A percentile compares a stretch with the other conserved stretches of the same genome.
Conservation (phyloP, 2,797 vertebrate genomes). For the Cirrhinus molitorella region DNA sequence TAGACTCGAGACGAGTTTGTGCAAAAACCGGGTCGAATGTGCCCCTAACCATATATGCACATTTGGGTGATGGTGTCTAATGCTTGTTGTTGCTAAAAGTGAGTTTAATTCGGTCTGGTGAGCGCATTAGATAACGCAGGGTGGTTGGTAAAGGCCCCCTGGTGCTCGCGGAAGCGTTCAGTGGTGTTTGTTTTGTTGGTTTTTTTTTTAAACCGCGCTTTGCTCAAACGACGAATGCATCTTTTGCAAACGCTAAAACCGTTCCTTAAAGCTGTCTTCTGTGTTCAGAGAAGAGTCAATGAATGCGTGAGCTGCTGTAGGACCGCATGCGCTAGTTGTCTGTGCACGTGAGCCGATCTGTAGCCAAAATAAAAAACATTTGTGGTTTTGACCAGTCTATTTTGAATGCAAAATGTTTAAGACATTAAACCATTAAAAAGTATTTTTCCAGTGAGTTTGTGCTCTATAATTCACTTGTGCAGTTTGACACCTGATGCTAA, state of each 20-base stretch:
- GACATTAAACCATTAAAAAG: too few relatives aligned
- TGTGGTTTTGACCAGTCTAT: neutral
- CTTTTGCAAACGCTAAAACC: neutral
- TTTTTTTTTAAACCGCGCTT: neutral
- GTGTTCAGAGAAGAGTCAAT: neutral
- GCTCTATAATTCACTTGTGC: neutral
- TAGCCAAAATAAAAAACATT: slow-evolving; percentile 34
- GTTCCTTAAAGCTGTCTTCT: neutral
- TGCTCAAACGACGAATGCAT: neutral
- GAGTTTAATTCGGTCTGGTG: neutral
- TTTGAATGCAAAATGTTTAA: neutral
- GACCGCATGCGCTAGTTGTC: slow-evolving; percentile 7
- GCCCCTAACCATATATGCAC: neutral
- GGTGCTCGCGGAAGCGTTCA: neutral
- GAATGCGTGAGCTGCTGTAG: neutral
- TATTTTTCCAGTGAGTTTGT: neutral
- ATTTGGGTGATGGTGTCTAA: too few relatives aligned
- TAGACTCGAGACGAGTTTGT: slow-evolving; percentile 3
- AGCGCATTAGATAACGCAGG: too few relatives aligned
- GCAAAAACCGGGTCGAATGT: neutral
- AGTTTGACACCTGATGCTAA: slow-evolving; percentile 8
- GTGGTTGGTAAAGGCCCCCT: neutral
- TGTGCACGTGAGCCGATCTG: slow-evolving; percentile 20
- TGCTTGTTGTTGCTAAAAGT: neutral
- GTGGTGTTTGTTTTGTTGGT: neutral